Evolutionary conservation across 2,888 invertebrate species (phyloP).

Genomic region (Rhimphoctona megacephalus): DNA sequence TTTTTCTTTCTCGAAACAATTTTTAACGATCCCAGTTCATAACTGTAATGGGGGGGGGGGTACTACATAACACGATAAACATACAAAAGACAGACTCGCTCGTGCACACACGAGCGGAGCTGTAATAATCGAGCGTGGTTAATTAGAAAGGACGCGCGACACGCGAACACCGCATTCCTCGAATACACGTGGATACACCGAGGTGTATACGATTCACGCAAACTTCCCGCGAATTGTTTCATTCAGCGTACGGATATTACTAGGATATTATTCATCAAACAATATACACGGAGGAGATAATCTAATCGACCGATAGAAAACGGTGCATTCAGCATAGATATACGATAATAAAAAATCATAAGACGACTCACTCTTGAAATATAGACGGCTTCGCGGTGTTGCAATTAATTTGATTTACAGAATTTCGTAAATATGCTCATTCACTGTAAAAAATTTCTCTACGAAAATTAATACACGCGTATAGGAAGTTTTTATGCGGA

Average conservation of each 20-base stretch:
- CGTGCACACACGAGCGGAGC: constrained; percentile 57
- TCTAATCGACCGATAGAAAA: not conserved
- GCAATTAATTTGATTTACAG: no score
- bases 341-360: not conserved
- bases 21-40: constrained; percentile 5
- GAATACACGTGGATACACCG: constrained; percentile 62
- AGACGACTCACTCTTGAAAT: not conserved
- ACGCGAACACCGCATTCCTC: constrained; percentile 77
- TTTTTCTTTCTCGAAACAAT: not conserved
- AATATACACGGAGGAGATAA: not conserved
- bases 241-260: constrained; percentile 35
- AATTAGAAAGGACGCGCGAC: constrained; percentile 78
- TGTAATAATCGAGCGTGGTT: constrained; percentile 76
- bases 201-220: constrained; percentile 49
- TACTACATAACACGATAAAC: constrained; percentile 1
- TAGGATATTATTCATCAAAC: not conserved
- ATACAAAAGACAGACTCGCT: not conserved
- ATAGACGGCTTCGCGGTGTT: no score
- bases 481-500: no score
- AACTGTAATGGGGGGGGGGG: constrained; percentile 10
- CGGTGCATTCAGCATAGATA: not conserved
- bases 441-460: no score
- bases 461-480: no score
- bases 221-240: constrained; percentile 54
- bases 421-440: no score